A percentile compares a stretch with the other conserved stretches of the same genome.
phyloP scores from a whole-genome alignment of 2,113 vertebrate species.

The Oxyura jamaicensis region DNA sequence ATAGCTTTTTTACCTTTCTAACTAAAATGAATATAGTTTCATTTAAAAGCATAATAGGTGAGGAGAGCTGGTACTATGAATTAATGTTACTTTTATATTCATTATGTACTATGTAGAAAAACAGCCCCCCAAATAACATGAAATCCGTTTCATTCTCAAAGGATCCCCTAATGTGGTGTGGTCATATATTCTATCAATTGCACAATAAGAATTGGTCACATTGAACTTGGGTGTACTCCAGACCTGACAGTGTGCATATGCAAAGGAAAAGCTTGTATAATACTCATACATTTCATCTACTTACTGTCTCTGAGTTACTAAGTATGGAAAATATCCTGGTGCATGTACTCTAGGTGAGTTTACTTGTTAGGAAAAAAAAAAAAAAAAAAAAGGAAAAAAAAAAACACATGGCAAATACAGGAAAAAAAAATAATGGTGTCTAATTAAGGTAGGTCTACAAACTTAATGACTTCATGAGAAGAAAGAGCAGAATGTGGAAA shows the following conservation, averaged over 20 bases:
- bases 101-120: not conserved
- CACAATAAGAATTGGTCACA: not conserved
- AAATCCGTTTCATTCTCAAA: not conserved
- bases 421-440: accelerated
- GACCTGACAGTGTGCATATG: not conserved
- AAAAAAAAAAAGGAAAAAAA: not conserved
- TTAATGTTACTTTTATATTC: not conserved
- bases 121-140: not conserved
- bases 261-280: not conserved
- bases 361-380: no score
- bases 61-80: not conserved
- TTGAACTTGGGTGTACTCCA: not conserved
- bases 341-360: not conserved
- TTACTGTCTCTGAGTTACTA: not conserved
- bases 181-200: not conserved
- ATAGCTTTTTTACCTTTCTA: not conserved
- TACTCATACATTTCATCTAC: not conserved
- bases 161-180: not conserved
- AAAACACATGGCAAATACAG: accelerated
- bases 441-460: not conserved
- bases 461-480: not conserved
- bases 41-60: not conserved
- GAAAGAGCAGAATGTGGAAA: not conserved
- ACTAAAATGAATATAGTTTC: not conserved
- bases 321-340: not conserved